Base-by-base conservation (phyloP, 2,797 vertebrate genomes). In the Coluber constrictor region DNA sequence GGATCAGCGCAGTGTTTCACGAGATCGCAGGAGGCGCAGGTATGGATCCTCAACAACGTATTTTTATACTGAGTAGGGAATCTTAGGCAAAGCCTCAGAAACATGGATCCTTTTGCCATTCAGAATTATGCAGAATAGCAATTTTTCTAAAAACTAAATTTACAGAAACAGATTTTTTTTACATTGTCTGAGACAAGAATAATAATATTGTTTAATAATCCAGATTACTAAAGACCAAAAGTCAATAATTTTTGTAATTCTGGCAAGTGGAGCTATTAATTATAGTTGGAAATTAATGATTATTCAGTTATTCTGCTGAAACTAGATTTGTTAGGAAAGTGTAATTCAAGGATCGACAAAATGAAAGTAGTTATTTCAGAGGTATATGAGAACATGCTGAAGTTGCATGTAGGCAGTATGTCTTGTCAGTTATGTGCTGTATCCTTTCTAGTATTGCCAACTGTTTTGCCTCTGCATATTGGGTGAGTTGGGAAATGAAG, bases 1-100 rank as follows among this genome's bases (percentile, higher is more conserved):
- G 93, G 99, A 99, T 83, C 98, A 98, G 56, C 98, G 98, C 61
- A 98, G 97, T n/a, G 98, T 98, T 92, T 99, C 98, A 92, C 98
- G 99, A 95, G 99, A 99, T 93, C 98, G 98, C 93, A 97, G 98
- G 96, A 98, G 98, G 94, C 98, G 97, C 94, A 98, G 98, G 98
- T 98, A 94, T 8, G 43, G 54, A 11, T 43, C 23, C 20, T 29
- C n/a, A n/a, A 16, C 54, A 57, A n/a, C 7, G 23, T 87, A 15
- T 8, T 16, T 47, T 16, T 47, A 56, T 66, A 18, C 4, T 56
- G 57, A 83, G 57, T 23, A 92, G 15, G 54, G 51, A 61, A 91
- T 63, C 9, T 91, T 51, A 23, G 27, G 23, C 61, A 79, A 63
- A 90, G 29, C 56, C 5, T 88, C 23, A 37, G 51, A 90, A 56